phyloP scores from a whole-genome alignment of 2,113 vertebrate genomes.

The Cephalopterus ornatus region DNA sequence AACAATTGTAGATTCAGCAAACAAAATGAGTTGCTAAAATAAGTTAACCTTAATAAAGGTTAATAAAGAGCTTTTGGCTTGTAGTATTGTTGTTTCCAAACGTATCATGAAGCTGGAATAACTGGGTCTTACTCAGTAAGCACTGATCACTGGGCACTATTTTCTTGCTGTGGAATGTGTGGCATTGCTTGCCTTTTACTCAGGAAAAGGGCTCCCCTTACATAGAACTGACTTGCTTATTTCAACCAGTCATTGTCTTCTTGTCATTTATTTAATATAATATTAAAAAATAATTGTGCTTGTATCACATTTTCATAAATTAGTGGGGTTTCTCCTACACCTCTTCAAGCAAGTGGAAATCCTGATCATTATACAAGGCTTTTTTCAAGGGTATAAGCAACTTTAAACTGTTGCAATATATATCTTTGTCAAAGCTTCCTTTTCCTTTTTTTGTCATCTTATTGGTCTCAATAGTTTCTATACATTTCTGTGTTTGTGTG shows the following conservation, averaged over 20 bases:
- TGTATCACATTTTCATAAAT: background rate
- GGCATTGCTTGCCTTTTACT: background rate
- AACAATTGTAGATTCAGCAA: background rate
- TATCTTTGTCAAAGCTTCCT: background rate
- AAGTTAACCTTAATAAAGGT: background rate
- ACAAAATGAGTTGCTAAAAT: background rate
- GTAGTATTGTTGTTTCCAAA: background rate
- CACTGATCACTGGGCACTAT: background rate
- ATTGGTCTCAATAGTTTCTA: background rate
- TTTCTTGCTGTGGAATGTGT: background rate
- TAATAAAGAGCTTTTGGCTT: background rate
- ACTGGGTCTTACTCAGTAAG: accelerated
- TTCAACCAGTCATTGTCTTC: background rate
- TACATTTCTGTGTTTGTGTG: background rate
- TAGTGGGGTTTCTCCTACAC: background rate
- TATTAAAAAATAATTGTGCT: background rate
- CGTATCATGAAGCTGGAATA: background rate
- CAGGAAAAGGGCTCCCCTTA: background rate
- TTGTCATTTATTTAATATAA: background rate
- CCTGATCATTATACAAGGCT: background rate
- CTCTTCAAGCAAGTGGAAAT: background rate
- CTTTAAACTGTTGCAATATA: background rate
- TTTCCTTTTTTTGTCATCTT: background rate
- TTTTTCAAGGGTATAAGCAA: background rate
- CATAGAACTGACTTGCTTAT: background rate